Percentiles rank a stretch among this genome's conserved stretches.
Conservation (phyloP, 2,797 vertebrate species). For the Gambelia wislizenii region DNA sequence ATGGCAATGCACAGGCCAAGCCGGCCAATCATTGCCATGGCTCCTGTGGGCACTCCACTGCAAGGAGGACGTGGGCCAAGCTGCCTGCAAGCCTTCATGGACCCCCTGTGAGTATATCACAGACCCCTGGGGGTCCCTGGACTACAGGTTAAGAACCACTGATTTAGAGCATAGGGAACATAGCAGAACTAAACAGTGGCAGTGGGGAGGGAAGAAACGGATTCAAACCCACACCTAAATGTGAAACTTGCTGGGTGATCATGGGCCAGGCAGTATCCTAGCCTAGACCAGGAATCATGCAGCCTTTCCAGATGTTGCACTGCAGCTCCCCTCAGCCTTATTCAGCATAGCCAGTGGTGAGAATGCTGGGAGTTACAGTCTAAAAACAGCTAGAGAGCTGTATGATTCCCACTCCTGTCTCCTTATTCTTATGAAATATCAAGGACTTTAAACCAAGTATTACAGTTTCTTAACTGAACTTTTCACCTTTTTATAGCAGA, state of each 20-base stretch:
- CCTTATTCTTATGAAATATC: rapidly evolving
- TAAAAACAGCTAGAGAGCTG: not conserved
- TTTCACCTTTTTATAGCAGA: not conserved
- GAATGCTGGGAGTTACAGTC: not conserved
- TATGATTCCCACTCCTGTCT: not conserved
- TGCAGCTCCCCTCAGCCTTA: not conserved
- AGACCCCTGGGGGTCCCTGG: too few species aligned
- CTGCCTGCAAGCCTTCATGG: too few species aligned
- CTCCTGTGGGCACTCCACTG: too few species aligned
- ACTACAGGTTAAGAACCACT: too few species aligned
- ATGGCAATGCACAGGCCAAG: too few species aligned
- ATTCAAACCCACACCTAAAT: not conserved
- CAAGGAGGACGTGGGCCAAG: too few species aligned
- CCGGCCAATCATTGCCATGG: too few species aligned
- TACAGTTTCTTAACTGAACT: not conserved
- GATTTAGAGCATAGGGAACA: too few species aligned
- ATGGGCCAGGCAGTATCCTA: not conserved
- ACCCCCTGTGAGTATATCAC: too few species aligned
- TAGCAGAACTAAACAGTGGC: not conserved
- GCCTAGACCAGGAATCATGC: not conserved
- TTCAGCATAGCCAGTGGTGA: not conserved
- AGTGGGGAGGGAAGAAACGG: not conserved
- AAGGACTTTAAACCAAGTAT: not conserved
- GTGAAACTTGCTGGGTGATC: not conserved
- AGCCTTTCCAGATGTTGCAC: not conserved